Percentiles rank a stretch among this genome's conserved stretches.
These are phyloP conservation scores for Acropternis orthonyx DNA, from an alignment of 2,797 vertebrate species.

Conservation along the genomic window DNA sequence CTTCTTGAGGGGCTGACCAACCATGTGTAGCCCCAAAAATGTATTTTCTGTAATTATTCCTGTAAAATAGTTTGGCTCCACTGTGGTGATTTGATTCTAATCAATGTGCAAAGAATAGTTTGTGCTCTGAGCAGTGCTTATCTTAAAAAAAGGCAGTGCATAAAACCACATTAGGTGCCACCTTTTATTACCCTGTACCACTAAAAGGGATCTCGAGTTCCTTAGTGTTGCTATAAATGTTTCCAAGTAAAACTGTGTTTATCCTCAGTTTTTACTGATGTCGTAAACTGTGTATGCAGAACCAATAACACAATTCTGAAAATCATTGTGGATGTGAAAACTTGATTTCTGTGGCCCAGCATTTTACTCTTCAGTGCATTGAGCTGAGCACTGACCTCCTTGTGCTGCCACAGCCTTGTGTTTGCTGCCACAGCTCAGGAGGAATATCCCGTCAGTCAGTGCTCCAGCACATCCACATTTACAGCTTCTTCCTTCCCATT, in stretches of 20 bases:
- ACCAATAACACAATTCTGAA: neutral
- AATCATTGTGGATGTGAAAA: neutral
- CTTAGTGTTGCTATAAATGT: neutral
- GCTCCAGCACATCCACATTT: neutral
- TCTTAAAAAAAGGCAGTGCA: neutral
- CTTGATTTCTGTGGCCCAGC: neutral
- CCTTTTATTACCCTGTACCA: neutral
- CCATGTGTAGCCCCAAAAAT: no score
- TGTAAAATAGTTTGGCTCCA: neutral
- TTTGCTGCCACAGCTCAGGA: neutral
- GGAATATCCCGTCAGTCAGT: neutral
- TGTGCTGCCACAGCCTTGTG: neutral
- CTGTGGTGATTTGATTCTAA: neutral
- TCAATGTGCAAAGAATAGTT: neutral
- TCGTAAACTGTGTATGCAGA: accelerated
- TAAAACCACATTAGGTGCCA: neutral
- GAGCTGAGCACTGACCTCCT: neutral
- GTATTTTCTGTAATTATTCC: neutral
- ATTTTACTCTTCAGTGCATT: neutral
- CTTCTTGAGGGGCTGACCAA: neutral
- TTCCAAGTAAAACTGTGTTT: neutral
- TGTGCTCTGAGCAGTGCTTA: neutral
- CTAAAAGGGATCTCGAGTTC: neutral
- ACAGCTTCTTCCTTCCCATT: neutral
- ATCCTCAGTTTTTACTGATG: neutral